Percentiles rank a stretch among this genome's conserved stretches.
phyloP scores from a whole-genome alignment of 2,797 vertebrate genomes.

The Scomberomorus guttatus region DNA sequence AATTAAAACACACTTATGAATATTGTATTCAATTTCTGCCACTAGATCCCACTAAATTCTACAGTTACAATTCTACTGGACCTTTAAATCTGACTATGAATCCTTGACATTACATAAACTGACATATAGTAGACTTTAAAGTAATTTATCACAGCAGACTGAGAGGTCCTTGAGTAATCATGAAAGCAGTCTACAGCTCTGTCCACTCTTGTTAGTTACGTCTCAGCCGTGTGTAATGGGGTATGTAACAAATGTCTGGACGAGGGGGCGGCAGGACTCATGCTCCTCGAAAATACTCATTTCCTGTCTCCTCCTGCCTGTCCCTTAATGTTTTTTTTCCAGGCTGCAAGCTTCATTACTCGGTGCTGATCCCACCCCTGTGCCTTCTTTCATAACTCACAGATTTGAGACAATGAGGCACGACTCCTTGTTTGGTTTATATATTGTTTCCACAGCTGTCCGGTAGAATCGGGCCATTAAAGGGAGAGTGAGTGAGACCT shows the following conservation, averaged over 20 bases:
- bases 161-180: constrained; percentile 17
- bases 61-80: too few species aligned
- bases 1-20: too few species aligned
- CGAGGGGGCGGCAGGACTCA: constrained; percentile 27
- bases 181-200: constrained; percentile 13
- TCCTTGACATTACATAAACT: background rate
- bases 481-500: constrained; percentile 2
- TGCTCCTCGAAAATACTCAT: constrained; percentile 58
- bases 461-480: background rate
- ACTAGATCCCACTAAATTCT: too few species aligned
- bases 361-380: constrained; percentile 14
- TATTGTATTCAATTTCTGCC: too few species aligned
- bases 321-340: constrained; percentile 60
- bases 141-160: constrained; percentile 8
- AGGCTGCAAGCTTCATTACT: constrained; percentile 21
- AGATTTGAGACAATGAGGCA: constrained; percentile 4
- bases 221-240: constrained; percentile 50
- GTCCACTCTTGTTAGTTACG: constrained; percentile 43
- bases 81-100: background rate
- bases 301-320: constrained; percentile 65
- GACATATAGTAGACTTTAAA: background rate
- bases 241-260: constrained; percentile 59
- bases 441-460: constrained; percentile 55
- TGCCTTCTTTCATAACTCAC: constrained; percentile 37
- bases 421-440: background rate